Evolutionary conservation across 2,888 invertebrate genomes (phyloP), one percentile per base, ranked within the genome.

Genomic region (Pristionchus japonicus): DNA sequence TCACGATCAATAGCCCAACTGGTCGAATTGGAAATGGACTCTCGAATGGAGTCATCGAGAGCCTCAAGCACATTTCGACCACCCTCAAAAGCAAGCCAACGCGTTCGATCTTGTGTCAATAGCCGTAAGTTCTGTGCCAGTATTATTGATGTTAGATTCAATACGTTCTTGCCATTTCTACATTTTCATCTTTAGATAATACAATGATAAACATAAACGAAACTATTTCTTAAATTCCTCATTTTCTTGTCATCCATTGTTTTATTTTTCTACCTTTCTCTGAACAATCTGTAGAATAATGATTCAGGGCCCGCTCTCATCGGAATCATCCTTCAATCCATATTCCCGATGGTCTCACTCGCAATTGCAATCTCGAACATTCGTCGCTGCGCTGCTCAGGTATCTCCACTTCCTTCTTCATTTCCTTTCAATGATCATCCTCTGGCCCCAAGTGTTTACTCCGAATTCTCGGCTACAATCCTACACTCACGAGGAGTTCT

Each of bases 361-460:
- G 85, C 43, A n/a, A 85, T 85, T 34, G 85, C 85, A n/a, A 57
- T 85, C n/a, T 20, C 43, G 0, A 85, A 85, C 27, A 85, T 85
- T 23, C 20, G 31, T 27, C 37, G 85, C 20, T 85, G 85, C 27
- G 57, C 85, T 4, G 85, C 85, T 9, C 85, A 85, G 85, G 85
- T 85, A 37, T 31, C 11, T 40, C 34, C 40, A 37, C 70, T 23
- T 74, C 70, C 70, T 74, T 40, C 34, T 70, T 70, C 37, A n/a
- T n/a, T n/a, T n/a, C n/a, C n/a, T n/a, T n/a, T n/a, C n/a, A n/a
- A n/a, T n/a, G n/a, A n/a, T n/a, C n/a, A n/a, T n/a, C n/a, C n/a
- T 11, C 34, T 27, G 27, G 27, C 27, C 57, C 57, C 23, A 57
- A 57, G 57, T 57, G 57, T 57, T 57, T 57, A 57, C 57, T 23